Evolutionary conservation across 2,113 vertebrate species (phyloP), one percentile per base, ranked within the genome.

Genomic region (Scomber scombrus): DNA sequence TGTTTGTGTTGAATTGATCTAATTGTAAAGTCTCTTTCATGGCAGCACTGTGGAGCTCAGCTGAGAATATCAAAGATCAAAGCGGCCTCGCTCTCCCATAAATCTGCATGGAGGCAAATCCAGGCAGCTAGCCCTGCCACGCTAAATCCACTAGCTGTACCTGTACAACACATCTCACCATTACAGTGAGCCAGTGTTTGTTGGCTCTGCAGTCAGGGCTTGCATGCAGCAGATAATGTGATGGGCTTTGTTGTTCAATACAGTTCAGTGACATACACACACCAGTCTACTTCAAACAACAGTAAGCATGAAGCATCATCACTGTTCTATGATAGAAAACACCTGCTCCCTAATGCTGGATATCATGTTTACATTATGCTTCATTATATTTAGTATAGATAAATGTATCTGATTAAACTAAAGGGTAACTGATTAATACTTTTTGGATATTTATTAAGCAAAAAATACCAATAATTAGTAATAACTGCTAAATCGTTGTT

Each of bases 21-120:
- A 43, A 90, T 92, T 92, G 81, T 79, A 71, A 87, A 89, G 80
- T 90, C 82, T 91, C 87, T 91, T 85, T 90, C 80, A 69, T 85
- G 69, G 82, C 82, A 66, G 58, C 8, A 9, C 69, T 68, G 64
- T 46, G 0, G 78, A 71, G 43, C 40, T 9, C 67, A 69, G 74
- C 79, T 56, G 62, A 58, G 60, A 29, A 72, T 66, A 46, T 31
- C 55, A 34, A 5, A 80, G 68, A 89, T 89, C 85, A 91, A 91
- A 91, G 85, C 49, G 2, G 26, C 18, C 72, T 57, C 43, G 46
- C 54, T 61, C 55, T 29, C 26, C 61, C 43, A 60, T 66, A 69
- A 71, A 86, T 78, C 75, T 78, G 77, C 76, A 80, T 57, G 34
- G 64, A 80, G 29, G 47, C 65, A 52, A 26, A 78, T 52, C 46